Evolutionary conservation across 2,113 vertebrate species (phyloP).

Genomic region (Grallaria varia): DNA sequence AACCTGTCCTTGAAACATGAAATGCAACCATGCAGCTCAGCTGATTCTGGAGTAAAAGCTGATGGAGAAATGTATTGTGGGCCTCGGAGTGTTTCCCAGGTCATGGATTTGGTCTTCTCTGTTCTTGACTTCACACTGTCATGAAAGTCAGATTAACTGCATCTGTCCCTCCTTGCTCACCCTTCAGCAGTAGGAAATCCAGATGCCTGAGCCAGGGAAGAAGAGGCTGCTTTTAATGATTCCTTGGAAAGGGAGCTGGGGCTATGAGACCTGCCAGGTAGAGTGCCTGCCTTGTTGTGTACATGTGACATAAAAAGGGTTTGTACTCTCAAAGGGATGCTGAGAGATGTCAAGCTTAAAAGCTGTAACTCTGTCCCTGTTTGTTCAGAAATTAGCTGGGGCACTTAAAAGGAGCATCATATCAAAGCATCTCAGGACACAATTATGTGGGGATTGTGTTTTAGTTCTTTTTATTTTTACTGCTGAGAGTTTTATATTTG

Average conservation of each 20-base stretch:
- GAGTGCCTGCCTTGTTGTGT: background rate
- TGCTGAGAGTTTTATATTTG: background rate
- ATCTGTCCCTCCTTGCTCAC: background rate
- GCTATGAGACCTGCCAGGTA: background rate
- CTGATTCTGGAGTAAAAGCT: background rate
- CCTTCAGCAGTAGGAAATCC: background rate
- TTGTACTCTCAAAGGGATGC: background rate
- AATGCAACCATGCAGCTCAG: background rate
- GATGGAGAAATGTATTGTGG: background rate
- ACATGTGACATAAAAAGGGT: background rate
- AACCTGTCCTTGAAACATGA: background rate
- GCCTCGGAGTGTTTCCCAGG: fast-evolving
- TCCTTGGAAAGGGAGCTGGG: background rate
- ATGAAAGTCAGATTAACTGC: background rate
- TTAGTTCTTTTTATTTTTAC: background rate
- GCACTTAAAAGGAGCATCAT: background rate
- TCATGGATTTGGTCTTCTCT: background rate
- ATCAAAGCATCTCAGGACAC: background rate
- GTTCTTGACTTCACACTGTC: background rate
- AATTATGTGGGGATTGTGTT: background rate
- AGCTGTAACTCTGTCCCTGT: background rate
- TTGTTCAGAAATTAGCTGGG: background rate
- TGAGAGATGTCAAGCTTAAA: background rate
- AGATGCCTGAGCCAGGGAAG: background rate
- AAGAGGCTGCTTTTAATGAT: background rate